Percentiles rank a stretch among this genome's conserved stretches.
Evolutionary conservation across 2,113 vertebrate species (phyloP).

Genomic region (Cephalopterus ornatus): DNA sequence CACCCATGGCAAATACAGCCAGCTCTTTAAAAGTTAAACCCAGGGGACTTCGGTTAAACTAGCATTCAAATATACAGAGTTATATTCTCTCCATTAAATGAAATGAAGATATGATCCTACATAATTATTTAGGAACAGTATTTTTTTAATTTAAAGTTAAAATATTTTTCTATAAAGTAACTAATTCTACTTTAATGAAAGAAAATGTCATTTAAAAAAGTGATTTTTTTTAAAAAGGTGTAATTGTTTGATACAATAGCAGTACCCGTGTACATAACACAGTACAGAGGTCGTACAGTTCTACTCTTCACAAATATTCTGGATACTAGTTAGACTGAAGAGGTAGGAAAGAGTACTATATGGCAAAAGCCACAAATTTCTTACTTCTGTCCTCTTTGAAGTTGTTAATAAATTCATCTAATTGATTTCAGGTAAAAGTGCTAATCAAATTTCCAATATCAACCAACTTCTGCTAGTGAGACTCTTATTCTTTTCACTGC

Average conservation of each 20-base stretch:
- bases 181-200: slow-evolving; percentile 60
- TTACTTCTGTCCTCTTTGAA: slow-evolving; percentile 50
- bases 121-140: slow-evolving; percentile 57
- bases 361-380: slow-evolving; percentile 50
- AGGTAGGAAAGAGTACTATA: slow-evolving; percentile 18
- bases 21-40: slow-evolving; percentile 65
- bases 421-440: slow-evolving; percentile 26
- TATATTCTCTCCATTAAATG: slow-evolving; percentile 53
- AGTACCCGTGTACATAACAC: slow-evolving; percentile 67
- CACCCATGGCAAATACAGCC: slow-evolving; percentile 64
- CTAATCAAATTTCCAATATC: slow-evolving; percentile 14
- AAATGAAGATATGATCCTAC: slow-evolving; percentile 36
- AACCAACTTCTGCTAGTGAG: not conserved
- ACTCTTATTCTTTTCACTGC: slow-evolving; percentile 13
- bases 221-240: slow-evolving; percentile 52
- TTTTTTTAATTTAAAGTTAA: slow-evolving; percentile 71
- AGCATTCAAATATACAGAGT: slow-evolving; percentile 58
- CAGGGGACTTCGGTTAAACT: slow-evolving; percentile 54
- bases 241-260: slow-evolving; percentile 63
- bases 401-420: slow-evolving; percentile 16
- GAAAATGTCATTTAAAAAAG: slow-evolving; percentile 55
- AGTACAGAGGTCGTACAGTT: slow-evolving; percentile 47
- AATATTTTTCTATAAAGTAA: slow-evolving; percentile 66
- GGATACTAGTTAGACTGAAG: slow-evolving; percentile 46
- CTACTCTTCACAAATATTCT: slow-evolving; percentile 52